Base-by-base conservation (phyloP, 2,888 invertebrate genomes). In the Steinernema carpocapsae region DNA sequence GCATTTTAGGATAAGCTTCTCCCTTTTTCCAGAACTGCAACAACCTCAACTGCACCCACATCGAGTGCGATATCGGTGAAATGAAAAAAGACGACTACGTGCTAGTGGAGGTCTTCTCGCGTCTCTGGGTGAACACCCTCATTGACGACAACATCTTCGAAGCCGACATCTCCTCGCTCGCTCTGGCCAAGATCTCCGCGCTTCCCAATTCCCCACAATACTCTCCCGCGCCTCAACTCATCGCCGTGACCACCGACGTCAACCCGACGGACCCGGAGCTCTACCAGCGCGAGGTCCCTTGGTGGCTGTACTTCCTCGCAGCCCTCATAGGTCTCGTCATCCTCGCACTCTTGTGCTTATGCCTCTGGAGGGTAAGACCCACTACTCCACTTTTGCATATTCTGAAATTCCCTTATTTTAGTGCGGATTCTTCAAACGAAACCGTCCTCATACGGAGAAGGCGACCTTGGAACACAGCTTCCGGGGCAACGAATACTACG, bases 121-220 rank as follows among this genome's bases (percentile, higher is more conserved):
- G 94, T 79, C 91, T 94, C 78, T 94, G 93, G 88, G 92, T 93
- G 0, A 91, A 92, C 73, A 94, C 94, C 0, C 90, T 96, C 77
- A 92, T 92, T 87, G 92, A 93, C 89, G 92, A 85, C n/a, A 74
- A 78, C 26, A 72, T 78, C 42, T 75, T 74, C 71, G 81, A 80
- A 26, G 83, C 79, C 1, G 78, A 78, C 46, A 79, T 87, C 22
- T 84, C 87, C 3, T 87, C 87, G 14, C 76, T 87, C 32, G 87
- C 83, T 7, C 75, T 87, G 14, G 87, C 85, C 26, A 76, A 84
- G 72, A 84, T 87, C 72, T 79, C 83, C n/a, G 78, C 82, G 26
- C 74, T 83, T 14, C 81, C 83, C 14, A 76, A 74, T 51, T 80
- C 76, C 14, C 77, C 82, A 10, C 75, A 78, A 29, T 80, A 76